These are phyloP conservation scores for Pammene fasciana DNA, from an alignment of 2,888 invertebrate species.

Conservation along the genomic window DNA sequence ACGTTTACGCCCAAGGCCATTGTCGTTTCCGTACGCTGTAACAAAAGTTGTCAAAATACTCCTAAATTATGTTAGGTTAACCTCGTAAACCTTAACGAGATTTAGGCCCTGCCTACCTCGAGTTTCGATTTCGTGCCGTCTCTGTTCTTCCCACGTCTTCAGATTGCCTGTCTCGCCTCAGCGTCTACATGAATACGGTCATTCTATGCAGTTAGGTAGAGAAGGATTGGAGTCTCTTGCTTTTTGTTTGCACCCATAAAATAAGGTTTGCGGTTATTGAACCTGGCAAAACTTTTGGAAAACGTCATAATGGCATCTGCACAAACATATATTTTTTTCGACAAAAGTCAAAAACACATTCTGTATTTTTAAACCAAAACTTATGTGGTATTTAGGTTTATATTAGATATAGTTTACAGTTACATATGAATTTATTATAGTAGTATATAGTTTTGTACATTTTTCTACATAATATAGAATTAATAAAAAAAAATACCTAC, in stretches of 20 bases:
- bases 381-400: no score
- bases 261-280: neutral
- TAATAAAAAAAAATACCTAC: no score
- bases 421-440: no score
- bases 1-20: slow-evolving; percentile 39
- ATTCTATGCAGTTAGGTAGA: slow-evolving; percentile 38
- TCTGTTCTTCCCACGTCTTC: slow-evolving; percentile 16
- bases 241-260: slow-evolving; percentile 28
- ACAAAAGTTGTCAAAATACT: slow-evolving; percentile 42
- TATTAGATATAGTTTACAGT: no score
- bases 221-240: slow-evolving; percentile 27
- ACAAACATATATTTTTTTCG: no score
- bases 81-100: slow-evolving; percentile 42
- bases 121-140: slow-evolving; percentile 36
- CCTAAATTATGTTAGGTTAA: slow-evolving; percentile 42
- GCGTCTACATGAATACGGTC: slow-evolving; percentile 31
- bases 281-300: neutral
- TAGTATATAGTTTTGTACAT: no score
- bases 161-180: slow-evolving; percentile 17
- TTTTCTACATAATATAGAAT: no score
- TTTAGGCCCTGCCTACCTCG: slow-evolving; percentile 40
- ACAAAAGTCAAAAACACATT: neutral
- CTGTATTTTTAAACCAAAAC: no score
- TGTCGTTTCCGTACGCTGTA: slow-evolving; percentile 29
- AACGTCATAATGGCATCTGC: neutral